Evolutionary conservation across 1,140 invertebrate species (phyloP).

Genomic region (Colletes latitarsis): DNA sequence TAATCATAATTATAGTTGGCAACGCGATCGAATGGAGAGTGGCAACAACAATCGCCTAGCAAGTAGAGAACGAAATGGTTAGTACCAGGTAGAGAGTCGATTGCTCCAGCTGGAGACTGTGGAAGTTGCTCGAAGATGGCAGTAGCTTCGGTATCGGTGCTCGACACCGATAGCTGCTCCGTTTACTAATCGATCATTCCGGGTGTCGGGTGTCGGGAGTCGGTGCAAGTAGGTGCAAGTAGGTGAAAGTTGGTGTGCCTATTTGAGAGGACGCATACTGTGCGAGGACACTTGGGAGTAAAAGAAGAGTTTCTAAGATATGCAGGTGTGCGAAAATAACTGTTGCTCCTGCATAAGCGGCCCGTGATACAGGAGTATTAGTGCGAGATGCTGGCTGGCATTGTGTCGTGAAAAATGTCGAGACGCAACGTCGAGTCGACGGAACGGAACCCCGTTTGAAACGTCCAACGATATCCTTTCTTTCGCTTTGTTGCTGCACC

Average conservation of each 20-base stretch:
- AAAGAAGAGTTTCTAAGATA: slow-evolving; percentile 45
- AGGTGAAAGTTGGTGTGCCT: slow-evolving; percentile 45
- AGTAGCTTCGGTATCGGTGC: slow-evolving; percentile 43
- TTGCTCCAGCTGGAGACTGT: not conserved
- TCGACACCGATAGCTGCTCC: slow-evolving; percentile 61
- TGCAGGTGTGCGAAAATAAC: slow-evolving; percentile 63
- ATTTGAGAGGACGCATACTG: slow-evolving; percentile 40
- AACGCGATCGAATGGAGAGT: too few relatives aligned
- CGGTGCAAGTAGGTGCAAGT: slow-evolving; percentile 35
- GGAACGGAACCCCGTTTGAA: slow-evolving; percentile 26
- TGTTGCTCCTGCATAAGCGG: slow-evolving; percentile 39
- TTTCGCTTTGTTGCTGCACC: slow-evolving; percentile 25
- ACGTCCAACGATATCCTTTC: slow-evolving; percentile 4
- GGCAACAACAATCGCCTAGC: too few relatives aligned
- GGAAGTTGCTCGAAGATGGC: slow-evolving; percentile 51
- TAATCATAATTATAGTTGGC: too few relatives aligned
- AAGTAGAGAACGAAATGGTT: too few relatives aligned
- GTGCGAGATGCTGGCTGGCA: slow-evolving; percentile 3
- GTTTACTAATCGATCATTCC: slow-evolving; percentile 78
- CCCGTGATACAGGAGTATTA: slow-evolving; percentile 34
- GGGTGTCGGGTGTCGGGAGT: slow-evolving; percentile 68
- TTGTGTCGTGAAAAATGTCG: slow-evolving; percentile 54
- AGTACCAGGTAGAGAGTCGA: not conserved
- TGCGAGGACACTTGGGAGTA: slow-evolving; percentile 33
- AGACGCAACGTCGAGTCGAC: slow-evolving; percentile 3